These are phyloP conservation scores for Melikaiella ostensackeni DNA, from an alignment of 2,888 invertebrate genomes.

Conservation along the genomic window DNA sequence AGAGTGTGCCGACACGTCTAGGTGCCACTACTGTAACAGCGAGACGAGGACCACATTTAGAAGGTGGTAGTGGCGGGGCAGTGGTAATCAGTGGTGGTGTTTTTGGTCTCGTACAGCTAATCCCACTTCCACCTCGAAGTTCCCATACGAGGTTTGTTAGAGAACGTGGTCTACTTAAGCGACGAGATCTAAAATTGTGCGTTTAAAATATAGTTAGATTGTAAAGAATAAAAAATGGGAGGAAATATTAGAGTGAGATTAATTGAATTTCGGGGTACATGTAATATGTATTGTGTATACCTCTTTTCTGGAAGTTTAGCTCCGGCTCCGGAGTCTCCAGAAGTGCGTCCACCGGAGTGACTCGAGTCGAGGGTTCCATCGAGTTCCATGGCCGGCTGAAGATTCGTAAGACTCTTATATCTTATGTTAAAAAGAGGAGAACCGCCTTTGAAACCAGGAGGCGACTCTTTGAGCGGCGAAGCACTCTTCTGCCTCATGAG, in stretches of 20 bases:
- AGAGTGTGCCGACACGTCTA: constrained; percentile 77
- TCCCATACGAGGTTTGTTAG: constrained; percentile 94
- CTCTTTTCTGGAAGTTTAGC: constrained; percentile 90
- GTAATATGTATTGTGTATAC: constrained; percentile 49
- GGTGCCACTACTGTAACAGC: constrained; percentile 78
- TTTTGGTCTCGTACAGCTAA: constrained; percentile 71
- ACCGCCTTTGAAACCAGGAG: constrained; percentile 85
- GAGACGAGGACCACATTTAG: constrained; percentile 78
- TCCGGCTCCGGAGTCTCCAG: constrained; percentile 88
- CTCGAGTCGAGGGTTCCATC: constrained; percentile 94
- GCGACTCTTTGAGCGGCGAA: constrained; percentile 85
- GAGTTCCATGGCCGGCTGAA: constrained; percentile 84
- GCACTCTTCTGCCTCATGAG: constrained; percentile 85
- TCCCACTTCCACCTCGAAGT: constrained; percentile 74
- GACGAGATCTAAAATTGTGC: constrained; percentile 80
- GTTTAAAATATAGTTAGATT: constrained; percentile 1
- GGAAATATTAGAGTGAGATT: background rate
- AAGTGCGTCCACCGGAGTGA: constrained; percentile 91
- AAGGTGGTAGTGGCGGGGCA: constrained; percentile 76
- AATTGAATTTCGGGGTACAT: background rate
- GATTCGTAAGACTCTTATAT: constrained; percentile 81
- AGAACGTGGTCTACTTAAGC: constrained; percentile 90
- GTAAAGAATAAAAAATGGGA: background rate
- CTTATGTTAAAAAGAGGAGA: constrained; percentile 88
- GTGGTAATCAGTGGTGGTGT: constrained; percentile 72